These are phyloP conservation scores for Aethes cnicana DNA, from an alignment of 2,888 invertebrate species.

Conservation along the genomic window DNA sequence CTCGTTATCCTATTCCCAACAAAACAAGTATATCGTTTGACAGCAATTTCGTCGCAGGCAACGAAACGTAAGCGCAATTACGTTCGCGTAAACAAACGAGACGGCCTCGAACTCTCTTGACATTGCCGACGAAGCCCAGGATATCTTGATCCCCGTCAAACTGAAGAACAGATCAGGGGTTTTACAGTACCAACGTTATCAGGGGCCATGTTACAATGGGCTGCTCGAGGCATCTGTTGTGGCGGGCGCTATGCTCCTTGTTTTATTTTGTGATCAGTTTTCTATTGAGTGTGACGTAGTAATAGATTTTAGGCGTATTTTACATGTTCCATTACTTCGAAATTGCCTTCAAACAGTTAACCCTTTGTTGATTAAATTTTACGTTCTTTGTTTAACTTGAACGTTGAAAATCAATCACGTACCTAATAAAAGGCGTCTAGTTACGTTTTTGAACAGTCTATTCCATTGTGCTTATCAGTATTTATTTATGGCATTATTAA, in stretches of 20 bases:
- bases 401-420: no score
- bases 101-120: constrained; percentile 63
- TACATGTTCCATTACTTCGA: background rate
- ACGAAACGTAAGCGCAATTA: constrained; percentile 53
- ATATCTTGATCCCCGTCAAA: constrained; percentile 38
- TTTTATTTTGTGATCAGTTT: constrained; percentile 13
- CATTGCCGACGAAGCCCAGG: constrained; percentile 51
- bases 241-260: constrained; percentile 23
- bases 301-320: background rate
- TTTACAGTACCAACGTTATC: constrained; percentile 33
- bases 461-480: no score
- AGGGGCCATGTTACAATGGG: constrained; percentile 39
- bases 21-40: constrained; percentile 52
- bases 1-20: constrained; percentile 8
- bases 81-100: constrained; percentile 57
- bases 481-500: no score
- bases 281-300: background rate
- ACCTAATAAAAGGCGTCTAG: no score
- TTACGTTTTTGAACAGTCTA: no score
- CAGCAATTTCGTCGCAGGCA: constrained; percentile 53
- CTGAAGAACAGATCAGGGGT: constrained; percentile 25
- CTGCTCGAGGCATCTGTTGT: constrained; percentile 26
- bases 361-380: no score
- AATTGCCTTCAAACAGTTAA: no score
- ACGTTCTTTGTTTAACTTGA: no score